These are phyloP conservation scores for Panagrolaimus sp. DNA, from an alignment of 1,140 invertebrate genomes.

Conservation along the genomic window DNA sequence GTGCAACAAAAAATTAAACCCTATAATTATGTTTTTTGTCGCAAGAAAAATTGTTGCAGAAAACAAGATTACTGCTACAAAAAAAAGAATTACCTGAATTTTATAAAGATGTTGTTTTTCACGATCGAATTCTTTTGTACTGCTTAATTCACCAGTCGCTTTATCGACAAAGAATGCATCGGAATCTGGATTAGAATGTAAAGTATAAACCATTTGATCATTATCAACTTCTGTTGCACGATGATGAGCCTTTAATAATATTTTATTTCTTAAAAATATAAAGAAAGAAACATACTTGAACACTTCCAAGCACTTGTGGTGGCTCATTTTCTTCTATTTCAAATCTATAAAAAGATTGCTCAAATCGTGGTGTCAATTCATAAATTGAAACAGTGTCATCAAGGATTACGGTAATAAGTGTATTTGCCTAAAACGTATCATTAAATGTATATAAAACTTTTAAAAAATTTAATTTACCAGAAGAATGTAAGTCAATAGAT, in stretches of 20 bases:
- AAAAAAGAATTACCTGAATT: constrained; percentile 16
- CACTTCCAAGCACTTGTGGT: constrained; percentile 26
- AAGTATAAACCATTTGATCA: constrained; percentile 25
- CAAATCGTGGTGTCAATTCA: constrained; percentile 34
- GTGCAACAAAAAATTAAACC: background rate
- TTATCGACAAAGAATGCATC: constrained; percentile 23
- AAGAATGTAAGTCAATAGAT: constrained; percentile 23
- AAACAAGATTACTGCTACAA: background rate
- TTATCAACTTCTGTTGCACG: constrained; percentile 33
- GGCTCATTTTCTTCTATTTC: constrained; percentile 34
- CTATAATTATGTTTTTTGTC: no score
- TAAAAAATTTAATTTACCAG: constrained; percentile 17
- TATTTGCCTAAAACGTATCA: constrained; percentile 34
- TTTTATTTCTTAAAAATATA: constrained; percentile 1
- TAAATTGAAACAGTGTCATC: constrained; percentile 32
- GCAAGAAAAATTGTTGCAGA: background rate
- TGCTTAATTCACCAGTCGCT: constrained; percentile 27
- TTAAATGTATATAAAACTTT: background rate
- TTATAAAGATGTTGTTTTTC: constrained; percentile 31
- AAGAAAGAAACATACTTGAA: constrained; percentile 23
- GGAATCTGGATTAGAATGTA: constrained; percentile 20
- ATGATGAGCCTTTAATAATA: constrained; percentile 33
- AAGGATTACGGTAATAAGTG: constrained; percentile 44
- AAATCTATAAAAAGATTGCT: constrained; percentile 41
- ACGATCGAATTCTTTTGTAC: constrained; percentile 23